Base-by-base conservation (phyloP, 2,888 invertebrate genomes). In the Agrotis ipsilon region DNA sequence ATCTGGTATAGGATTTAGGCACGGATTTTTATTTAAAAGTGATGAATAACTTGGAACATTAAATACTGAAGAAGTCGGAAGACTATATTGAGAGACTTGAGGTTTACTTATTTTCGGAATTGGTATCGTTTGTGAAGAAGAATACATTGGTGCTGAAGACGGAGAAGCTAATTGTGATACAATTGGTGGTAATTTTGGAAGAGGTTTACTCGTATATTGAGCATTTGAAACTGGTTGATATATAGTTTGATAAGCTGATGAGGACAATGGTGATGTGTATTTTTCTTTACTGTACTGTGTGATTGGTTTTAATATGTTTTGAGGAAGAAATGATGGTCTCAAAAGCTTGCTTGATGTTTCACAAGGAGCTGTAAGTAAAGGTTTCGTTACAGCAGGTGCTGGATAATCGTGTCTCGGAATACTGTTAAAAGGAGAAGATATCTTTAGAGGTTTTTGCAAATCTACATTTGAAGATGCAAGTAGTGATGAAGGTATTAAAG, bases 401-500 rank as follows among this genome's bases (percentile, higher is more conserved):
- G 46, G 27, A 0, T 7, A 48, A 1, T 6, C 27, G 18, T 49
- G 21, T 24, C 1, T 32, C 49, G 54, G 9, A 39, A 18, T 24
- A 19, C 7, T n/a, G 5, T 32, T 2, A 21, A 11, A 2, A n/a
- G n/a, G 4, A 0, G 1, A 14, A 3, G 24, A n/a, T 46, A 48
- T 75, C 7, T 49, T 45, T 1, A 18, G 4, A 2, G 9, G 55
- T 19, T 4, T 5, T 64, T 32, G 21, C 0, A 72, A 46, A 1
- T 39, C 7, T 48, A 2, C n/a, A 27, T 72, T 62, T 0, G 19
- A 14, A 49, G 21, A 13, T 0, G 3, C 49, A 55, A 55, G 48
- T n/a, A 55, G n/a, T 19, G 74, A 55, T 4, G 65, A 57, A n/a
- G 75, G 71, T 32, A 45, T 57, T 7, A 74, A 57, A 16, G 24